phyloP scores from a whole-genome alignment of 2,797 vertebrate genomes.

The Philypnodon macrostomus region DNA sequence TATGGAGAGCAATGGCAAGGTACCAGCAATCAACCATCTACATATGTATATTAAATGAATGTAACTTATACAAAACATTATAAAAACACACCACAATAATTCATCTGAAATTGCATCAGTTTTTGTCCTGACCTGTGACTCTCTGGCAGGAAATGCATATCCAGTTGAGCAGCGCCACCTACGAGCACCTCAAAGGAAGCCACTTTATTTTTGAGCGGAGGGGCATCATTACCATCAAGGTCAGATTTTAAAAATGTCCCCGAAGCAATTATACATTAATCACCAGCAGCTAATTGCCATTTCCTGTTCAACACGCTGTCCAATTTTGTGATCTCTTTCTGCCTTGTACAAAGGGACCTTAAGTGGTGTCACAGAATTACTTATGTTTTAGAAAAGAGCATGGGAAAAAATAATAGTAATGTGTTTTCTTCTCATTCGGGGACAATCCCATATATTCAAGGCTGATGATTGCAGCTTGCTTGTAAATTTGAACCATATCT shows the following conservation, averaged over 20 bases:
- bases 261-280: slow-evolving; percentile 18
- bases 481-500: too few relatives aligned
- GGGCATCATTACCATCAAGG: slow-evolving; percentile 78
- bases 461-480: slow-evolving; percentile 18
- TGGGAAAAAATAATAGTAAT: too few relatives aligned
- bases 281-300: slow-evolving; percentile 7
- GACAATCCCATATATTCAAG: slow-evolving; percentile 40
- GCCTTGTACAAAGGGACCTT: neutral
- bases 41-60: too few relatives aligned
- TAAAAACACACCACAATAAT: too few relatives aligned
- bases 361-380: slow-evolving; percentile 11
- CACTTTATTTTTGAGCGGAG: slow-evolving; percentile 79
- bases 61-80: too few relatives aligned
- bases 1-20: slow-evolving; percentile 81
- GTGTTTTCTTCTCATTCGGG: too few relatives aligned
- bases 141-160: slow-evolving; percentile 74
- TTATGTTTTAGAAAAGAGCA: slow-evolving; percentile 12
- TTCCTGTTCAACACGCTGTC: slow-evolving; percentile 10
- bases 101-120: neutral
- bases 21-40: too few relatives aligned
- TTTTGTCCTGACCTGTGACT: neutral
- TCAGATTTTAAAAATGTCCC: slow-evolving; percentile 34
- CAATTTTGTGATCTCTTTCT: neutral
- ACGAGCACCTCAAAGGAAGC: slow-evolving; percentile 76
- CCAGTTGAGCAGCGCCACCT: slow-evolving; percentile 75